These are phyloP conservation scores for Melinaea menophilus DNA, from an alignment of 2,888 invertebrate genomes.

Conservation along the genomic window DNA sequence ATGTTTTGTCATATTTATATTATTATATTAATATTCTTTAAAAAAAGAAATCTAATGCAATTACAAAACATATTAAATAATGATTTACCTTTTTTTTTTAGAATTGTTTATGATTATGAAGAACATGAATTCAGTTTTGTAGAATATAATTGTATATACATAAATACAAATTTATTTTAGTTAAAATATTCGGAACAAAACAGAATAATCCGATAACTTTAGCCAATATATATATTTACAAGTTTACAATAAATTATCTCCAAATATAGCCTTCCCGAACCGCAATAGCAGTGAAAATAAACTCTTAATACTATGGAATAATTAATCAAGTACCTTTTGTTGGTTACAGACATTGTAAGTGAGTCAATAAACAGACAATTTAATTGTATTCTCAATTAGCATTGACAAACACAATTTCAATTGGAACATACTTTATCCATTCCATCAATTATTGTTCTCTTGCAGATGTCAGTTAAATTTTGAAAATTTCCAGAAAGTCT, in stretches of 20 bases:
- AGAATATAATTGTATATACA: too few relatives aligned
- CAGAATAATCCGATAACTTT: too few relatives aligned
- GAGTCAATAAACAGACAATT: slow-evolving; percentile 27
- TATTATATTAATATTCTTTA: too few relatives aligned
- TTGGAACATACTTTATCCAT: slow-evolving; percentile 24
- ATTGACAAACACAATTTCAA: slow-evolving; percentile 27
- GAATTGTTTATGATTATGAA: too few relatives aligned
- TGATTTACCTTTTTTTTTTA: too few relatives aligned
- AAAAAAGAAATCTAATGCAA: too few relatives aligned
- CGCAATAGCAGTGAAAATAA: not conserved
- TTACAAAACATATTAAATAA: too few relatives aligned
- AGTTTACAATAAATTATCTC: not conserved
- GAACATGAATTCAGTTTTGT: too few relatives aligned
- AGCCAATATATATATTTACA: too few relatives aligned
- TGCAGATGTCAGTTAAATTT: slow-evolving; percentile 10
- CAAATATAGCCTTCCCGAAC: not conserved
- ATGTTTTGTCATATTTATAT: too few relatives aligned
- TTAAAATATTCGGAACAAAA: too few relatives aligned
- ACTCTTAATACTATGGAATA: slow-evolving; percentile 4
- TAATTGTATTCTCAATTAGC: slow-evolving; percentile 24
- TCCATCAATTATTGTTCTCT: slow-evolving; percentile 15
- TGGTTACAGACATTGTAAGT: slow-evolving; percentile 19
- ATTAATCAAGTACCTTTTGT: slow-evolving; percentile 17
- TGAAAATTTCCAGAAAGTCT: slow-evolving; percentile 3
- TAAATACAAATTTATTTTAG: too few relatives aligned